Base-by-base conservation (phyloP, 2,113 vertebrate species). In the Antechinus stuartii region DNA sequence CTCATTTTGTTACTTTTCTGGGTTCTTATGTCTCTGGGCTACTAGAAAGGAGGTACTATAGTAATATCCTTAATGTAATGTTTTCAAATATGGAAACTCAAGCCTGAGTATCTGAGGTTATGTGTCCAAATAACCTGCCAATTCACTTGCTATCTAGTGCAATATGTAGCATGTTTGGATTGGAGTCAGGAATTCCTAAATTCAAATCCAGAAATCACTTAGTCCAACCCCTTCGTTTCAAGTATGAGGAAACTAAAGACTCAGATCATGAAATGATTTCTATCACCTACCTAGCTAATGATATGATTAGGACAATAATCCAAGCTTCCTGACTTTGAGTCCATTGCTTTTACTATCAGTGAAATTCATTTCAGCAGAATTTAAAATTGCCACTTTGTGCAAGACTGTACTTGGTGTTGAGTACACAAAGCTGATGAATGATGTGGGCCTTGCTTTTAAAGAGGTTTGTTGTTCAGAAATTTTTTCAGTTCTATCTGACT, bases 1-100 rank as follows among this genome's bases (percentile, higher is more conserved):
- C 14, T 57, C 12, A 14, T 53, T 42, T 5, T 52, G 68, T 30
- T 90, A 19, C 14, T 89, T 0, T 49, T 89, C 92, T 52, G 49
- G 25, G 24, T 47, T n/a, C 3, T 0, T 1, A 0, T 3, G 5
- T 50, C n/a, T 35, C 2, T 0, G 0, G 11, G 12, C 92, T 23
- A 19, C 0, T 24, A 25, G 35, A 24, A 0, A 3, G 2, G 7
- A 11, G 84, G n/a, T 8, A 1, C 27, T 55, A 76, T 12, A 49
- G 8, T 0, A 52, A 2, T 8, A 3, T 9, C 25, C 5, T 24
- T 26, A 8, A 1, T 22, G 6, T 27, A 9, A 0, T 30, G 8
- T 46, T 11, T n/a, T 30, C 9, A 84, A 19, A 25, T 10, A 9
- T 2, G 9, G 10, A 52, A 24, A 22, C 22, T 0, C 12, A 2